Conservation (phyloP, 2,797 vertebrate species). For the Melanitta fusca region DNA sequence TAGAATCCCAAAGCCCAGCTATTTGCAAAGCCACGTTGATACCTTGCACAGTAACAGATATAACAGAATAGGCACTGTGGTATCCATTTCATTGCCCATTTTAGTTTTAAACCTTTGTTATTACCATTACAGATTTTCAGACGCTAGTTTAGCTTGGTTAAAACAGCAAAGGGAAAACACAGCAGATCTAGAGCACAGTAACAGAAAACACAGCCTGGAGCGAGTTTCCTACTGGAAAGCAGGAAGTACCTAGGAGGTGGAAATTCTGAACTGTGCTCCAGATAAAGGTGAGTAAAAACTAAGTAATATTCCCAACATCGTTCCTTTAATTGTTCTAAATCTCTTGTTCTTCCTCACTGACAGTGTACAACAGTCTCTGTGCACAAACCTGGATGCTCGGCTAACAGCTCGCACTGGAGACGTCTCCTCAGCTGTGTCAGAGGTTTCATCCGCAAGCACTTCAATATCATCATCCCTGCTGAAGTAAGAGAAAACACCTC, state of each 20-base stretch:
- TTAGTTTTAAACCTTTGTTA: neutral
- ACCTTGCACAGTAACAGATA: neutral
- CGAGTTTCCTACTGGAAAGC: neutral
- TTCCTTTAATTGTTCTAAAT: neutral
- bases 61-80: neutral
- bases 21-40: neutral
- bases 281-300: neutral
- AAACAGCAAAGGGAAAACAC: neutral
- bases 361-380: neutral
- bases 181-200: neutral
- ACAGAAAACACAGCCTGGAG: neutral
- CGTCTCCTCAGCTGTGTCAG: constrained; percentile 85
- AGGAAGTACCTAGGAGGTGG: too few relatives aligned
- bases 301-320: neutral
- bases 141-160: neutral
- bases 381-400: constrained; percentile 85
- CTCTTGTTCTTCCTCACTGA: neutral
- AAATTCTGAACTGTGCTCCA: neutral
- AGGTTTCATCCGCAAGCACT: constrained; percentile 90
- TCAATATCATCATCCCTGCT: constrained; percentile 97
- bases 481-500: constrained; percentile 34
- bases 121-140: neutral
- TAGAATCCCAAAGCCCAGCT: neutral
- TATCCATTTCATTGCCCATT: neutral
- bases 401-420: constrained; percentile 82